A percentile compares a stretch with the other conserved stretches of the same genome.
phyloP scores from a whole-genome alignment of 1,140 invertebrate species.

The Trypoxylus dichotomus region DNA sequence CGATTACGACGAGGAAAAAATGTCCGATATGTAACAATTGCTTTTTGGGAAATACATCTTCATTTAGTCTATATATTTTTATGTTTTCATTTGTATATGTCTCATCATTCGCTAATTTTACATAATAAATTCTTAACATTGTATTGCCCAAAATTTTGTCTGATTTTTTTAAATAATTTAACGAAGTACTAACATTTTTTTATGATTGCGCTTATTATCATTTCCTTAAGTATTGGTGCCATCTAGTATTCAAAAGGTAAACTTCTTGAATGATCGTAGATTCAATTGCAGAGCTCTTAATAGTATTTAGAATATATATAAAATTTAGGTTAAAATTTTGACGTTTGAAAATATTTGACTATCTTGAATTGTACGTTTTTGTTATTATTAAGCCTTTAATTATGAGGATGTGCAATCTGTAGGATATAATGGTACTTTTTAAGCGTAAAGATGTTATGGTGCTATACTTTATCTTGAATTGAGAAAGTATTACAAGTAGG shows the following conservation, averaged over 20 bases:
- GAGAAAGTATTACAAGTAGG: neutral
- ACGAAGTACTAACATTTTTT: no score
- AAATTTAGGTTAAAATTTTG: neutral
- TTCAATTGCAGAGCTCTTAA: neutral
- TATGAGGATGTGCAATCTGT: neutral
- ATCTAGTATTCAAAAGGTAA: neutral
- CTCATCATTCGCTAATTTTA: constrained; percentile 11
- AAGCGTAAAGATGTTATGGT: neutral
- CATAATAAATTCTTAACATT: constrained; percentile 20
- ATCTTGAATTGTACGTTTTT: neutral
- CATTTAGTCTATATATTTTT: constrained; percentile 25
- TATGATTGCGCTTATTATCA: neutral
- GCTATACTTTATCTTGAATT: neutral
- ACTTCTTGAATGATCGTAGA: neutral
- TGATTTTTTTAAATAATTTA: neutral
- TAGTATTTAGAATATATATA: neutral
- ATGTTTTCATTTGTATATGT: constrained; percentile 31
- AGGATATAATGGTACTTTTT: neutral
- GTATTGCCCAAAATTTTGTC: neutral
- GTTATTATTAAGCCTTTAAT: neutral
- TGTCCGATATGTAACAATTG: constrained; percentile 30
- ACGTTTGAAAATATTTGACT: neutral
- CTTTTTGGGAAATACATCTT: constrained; percentile 27
- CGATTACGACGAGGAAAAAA: constrained; percentile 29
- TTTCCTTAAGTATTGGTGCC: neutral